Base-by-base conservation (phyloP, 1,140 invertebrate genomes). In the Bombus waltoni region DNA sequence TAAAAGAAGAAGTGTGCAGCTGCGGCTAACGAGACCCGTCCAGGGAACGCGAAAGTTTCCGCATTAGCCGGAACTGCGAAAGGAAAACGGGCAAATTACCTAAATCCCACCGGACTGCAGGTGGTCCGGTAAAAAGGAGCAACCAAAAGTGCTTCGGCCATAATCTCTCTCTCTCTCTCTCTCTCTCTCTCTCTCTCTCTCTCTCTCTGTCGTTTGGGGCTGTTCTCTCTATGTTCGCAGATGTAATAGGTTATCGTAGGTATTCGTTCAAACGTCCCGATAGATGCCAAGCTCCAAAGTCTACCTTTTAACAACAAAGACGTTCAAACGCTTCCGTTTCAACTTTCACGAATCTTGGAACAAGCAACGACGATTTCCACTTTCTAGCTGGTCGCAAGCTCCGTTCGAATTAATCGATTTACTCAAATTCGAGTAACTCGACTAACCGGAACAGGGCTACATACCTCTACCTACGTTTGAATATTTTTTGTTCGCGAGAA, bases 51-150 rank as follows among this genome's bases (percentile, higher is more conserved):
- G 47, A 59, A 87, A 87, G 81, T 87, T 87, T 81, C 42, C 62
- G 66, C 47, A 77, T 86, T 86, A 86, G 47, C 47, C 35, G 47
- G 47, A 75, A 86, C 81, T 86, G 44, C 53, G 66, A 57, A 59
- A 28, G 57, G 53, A 53, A 13, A 22, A 44, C 32, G 47, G 66
- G 62, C 47, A 87, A 87, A 74, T 86, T 86, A 78, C 53, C 59
- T 2, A 74, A 87, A 72, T 86, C 79, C 47, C 59, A 47, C 11
- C 3, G 25, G 72, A 65, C 81, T 53, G 57, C 85, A 42, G 42
- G 38, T 57, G n/a, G 59, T 35, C n/a, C 40, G 59, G 38, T 15
- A 32, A 66, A 73, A 86, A 74, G 28, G 57, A 73, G 40, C 47
- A 38, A 11, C 25, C 22, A 11, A 25, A 28, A 22, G 32, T 32